Percentiles rank a stretch among this genome's conserved stretches.
Evolutionary conservation across 1,140 invertebrate species (phyloP).

Genomic region (Magallana ariakensis): DNA sequence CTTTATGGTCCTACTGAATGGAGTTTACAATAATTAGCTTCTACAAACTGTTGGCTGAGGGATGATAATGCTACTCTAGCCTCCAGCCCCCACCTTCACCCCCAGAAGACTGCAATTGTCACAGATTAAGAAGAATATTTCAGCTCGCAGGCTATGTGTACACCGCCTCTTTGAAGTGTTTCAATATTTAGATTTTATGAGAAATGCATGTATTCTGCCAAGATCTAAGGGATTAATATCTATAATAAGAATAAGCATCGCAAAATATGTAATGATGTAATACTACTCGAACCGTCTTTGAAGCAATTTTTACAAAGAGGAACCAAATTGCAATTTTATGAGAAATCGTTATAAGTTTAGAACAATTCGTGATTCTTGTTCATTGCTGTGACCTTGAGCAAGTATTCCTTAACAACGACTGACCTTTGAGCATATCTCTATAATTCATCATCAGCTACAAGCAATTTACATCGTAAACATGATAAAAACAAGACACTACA

Average conservation of each 20-base stretch:
- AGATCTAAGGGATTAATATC: conserved; percentile 11
- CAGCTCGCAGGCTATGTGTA: neutral
- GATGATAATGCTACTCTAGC: neutral
- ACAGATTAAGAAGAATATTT: neutral
- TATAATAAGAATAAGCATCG: neutral
- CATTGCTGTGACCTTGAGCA: neutral
- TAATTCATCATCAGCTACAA: conserved; percentile 4
- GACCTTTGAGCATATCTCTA: conserved; percentile 3
- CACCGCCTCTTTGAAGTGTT: neutral
- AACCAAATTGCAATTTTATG: no score
- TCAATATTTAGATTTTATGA: conserved; percentile 5
- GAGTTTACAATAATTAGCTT: neutral
- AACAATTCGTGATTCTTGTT: neutral
- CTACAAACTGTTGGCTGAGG: neutral
- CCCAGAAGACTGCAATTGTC: neutral
- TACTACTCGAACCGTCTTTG: no score
- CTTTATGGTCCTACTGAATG: no score
- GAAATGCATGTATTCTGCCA: neutral
- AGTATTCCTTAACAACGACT: neutral
- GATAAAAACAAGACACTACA: neutral
- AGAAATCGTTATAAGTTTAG: neutral
- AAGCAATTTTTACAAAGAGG: no score
- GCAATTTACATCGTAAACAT: neutral
- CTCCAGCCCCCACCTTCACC: neutral
- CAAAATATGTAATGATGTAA: no score